phyloP scores from a whole-genome alignment of 2,888 invertebrate genomes.

The Tuberolachnus salignus region DNA sequence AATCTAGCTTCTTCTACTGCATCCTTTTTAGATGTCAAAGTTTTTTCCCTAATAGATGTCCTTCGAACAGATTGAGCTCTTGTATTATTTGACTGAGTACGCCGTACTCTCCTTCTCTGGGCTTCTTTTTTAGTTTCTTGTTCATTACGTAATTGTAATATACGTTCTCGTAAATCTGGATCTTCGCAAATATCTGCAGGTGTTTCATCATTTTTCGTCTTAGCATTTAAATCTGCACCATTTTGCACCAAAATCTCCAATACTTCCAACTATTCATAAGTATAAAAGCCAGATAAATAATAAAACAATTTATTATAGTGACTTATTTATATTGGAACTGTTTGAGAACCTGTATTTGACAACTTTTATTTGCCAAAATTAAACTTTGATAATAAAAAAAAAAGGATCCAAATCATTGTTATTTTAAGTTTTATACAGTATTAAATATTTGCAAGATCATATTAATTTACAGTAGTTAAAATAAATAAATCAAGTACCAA shows the following conservation, averaged over 20 bases:
- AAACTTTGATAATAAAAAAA: neutral
- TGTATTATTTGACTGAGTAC: constrained; percentile 76
- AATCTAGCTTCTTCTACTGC: constrained; percentile 89
- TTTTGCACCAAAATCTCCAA: constrained; percentile 93
- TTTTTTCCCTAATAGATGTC: constrained; percentile 91
- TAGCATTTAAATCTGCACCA: constrained; percentile 95
- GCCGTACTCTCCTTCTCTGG: constrained; percentile 69
- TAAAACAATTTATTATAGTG: neutral
- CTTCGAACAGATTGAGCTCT: constrained; percentile 91
- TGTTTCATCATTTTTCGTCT: constrained; percentile 95
- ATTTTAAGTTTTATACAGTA: neutral
- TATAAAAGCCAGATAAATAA: constrained; percentile 1
- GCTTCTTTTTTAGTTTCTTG: constrained; percentile 80
- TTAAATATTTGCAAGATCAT: neutral
- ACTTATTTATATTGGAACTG: neutral
- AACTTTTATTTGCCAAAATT: neutral
- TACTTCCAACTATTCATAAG: constrained; percentile 80
- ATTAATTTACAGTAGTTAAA: neutral
- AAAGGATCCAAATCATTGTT: neutral
- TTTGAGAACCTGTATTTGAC: neutral
- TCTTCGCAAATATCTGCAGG: constrained; percentile 98
- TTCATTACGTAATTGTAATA: constrained; percentile 85
- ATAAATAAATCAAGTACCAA: neutral
- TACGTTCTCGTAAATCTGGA: constrained; percentile 88
- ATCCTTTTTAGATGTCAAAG: constrained; percentile 90